These are phyloP conservation scores for Tetramorium alpestre DNA, from an alignment of 1,140 invertebrate species.

Conservation along the genomic window DNA sequence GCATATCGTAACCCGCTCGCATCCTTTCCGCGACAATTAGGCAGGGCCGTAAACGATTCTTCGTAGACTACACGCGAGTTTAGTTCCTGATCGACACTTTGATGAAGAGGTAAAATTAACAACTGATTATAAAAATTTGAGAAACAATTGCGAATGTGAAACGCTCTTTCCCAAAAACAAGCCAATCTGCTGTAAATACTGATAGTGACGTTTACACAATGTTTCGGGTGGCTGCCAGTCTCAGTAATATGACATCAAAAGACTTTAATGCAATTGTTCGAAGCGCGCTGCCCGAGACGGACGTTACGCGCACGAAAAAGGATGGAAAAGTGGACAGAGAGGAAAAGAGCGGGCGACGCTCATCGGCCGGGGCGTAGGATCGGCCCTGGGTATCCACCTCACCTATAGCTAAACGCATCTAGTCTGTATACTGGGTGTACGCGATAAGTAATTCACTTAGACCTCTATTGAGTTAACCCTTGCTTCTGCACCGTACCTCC, in stretches of 20 bases:
- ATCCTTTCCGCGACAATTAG: constrained; percentile 51
- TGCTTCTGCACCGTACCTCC: constrained; percentile 83
- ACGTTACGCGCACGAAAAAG: background rate
- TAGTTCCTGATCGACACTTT: background rate
- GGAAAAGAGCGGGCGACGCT: constrained; percentile 34
- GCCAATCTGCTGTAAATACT: background rate
- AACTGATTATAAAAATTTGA: background rate
- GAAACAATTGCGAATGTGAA: background rate
- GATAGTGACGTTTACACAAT: constrained; percentile 8
- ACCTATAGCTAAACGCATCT: constrained; percentile 83
- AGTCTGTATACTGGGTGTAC: constrained; percentile 84
- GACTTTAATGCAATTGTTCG: constrained; percentile 54
- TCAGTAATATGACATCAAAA: constrained; percentile 35
- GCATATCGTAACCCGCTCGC: constrained; percentile 59
- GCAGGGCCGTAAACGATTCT: constrained; percentile 39
- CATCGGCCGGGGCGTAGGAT: constrained; percentile 57
- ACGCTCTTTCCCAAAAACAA: background rate
- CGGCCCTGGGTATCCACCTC: constrained; percentile 68
- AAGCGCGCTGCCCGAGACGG: background rate
- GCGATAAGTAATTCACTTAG: constrained; percentile 86
- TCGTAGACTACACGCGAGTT: background rate
- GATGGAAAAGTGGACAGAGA: background rate
- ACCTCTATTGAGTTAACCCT: constrained; percentile 86
- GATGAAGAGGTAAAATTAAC: background rate
- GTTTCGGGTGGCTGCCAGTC: background rate